Conservation (phyloP, 1,140 invertebrate species). For the Atopsyche davidsoni region DNA sequence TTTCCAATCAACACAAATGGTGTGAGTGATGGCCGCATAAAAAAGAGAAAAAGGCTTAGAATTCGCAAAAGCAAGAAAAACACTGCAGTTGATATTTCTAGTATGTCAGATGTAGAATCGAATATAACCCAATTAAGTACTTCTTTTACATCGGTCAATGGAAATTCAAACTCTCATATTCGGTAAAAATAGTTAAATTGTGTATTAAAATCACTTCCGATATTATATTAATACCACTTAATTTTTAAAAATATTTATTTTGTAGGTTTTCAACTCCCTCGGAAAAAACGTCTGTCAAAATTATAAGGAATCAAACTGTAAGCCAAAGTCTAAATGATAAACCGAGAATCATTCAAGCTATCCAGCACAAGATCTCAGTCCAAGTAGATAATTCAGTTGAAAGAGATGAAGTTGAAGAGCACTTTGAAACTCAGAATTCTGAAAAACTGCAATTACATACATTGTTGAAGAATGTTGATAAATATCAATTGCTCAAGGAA, state of each 20-base stretch:
- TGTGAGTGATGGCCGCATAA: conserved; percentile 27
- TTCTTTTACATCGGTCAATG: conserved; percentile 17
- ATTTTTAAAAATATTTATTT: conserved; percentile 7
- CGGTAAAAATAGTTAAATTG: conserved; percentile 14
- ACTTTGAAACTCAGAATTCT: too few species aligned
- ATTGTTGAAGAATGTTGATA: conserved; percentile 21
- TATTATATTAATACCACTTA: conserved; percentile 1
- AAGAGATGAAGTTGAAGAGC: neutral
- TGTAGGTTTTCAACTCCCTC: conserved; percentile 12
- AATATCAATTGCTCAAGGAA: conserved; percentile 9
- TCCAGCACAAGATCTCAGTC: conserved; percentile 11
- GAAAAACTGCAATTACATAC: too few species aligned
- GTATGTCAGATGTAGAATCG: conserved; percentile 22
- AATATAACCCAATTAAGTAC: conserved; percentile 18
- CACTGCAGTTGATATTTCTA: conserved; percentile 16
- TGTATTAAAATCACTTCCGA: neutral
- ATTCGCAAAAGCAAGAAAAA: conserved; percentile 28
- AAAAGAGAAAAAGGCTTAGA: conserved; percentile 26
- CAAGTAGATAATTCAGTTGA: neutral
- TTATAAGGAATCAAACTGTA: conserved; percentile 17
- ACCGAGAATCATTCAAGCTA: conserved; percentile 20
- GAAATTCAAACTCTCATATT: conserved; percentile 25
- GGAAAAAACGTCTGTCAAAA: conserved; percentile 8
- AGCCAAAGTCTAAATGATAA: conserved; percentile 11
- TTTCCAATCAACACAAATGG: conserved; percentile 17